A percentile compares a stretch with the other conserved stretches of the same genome.
phyloP scores from a whole-genome alignment of 2,113 vertebrate species.

The Tenebrosternarchus preto region DNA sequence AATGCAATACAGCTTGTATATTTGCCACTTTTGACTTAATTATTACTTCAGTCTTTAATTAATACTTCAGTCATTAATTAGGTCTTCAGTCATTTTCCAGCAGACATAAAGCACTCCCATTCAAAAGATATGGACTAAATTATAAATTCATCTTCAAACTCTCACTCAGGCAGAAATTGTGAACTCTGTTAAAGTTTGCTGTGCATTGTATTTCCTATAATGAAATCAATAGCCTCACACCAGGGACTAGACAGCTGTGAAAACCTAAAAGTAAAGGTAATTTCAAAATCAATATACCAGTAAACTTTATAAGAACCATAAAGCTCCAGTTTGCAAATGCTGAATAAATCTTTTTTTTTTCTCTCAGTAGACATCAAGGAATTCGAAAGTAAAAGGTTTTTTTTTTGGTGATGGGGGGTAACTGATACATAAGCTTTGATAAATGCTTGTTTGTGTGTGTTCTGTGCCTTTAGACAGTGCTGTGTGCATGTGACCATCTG shows the following conservation, averaged over 20 bases:
- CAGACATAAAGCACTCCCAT: not conserved
- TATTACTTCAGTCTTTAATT: too few relatives aligned
- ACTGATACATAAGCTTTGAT: not conserved
- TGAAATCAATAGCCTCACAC: constrained; percentile 33
- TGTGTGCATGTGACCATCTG: constrained; percentile 15
- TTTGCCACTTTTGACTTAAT: not conserved
- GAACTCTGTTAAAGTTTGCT: constrained; percentile 40
- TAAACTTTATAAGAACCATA: constrained; percentile 25
- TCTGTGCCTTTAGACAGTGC: constrained; percentile 30
- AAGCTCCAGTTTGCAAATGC: constrained; percentile 31
- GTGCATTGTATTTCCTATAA: constrained; percentile 44
- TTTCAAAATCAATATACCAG: constrained; percentile 41
- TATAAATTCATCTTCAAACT: constrained; percentile 19
- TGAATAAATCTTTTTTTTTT: constrained; percentile 33
- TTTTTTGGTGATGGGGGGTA: too few relatives aligned
- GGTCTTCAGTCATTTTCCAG: constrained; percentile 11
- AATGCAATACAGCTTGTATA: not conserved
- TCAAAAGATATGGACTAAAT: constrained; percentile 1
- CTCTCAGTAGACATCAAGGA: not conserved
- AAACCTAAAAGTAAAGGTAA: constrained; percentile 31
- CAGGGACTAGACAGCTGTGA: not conserved
- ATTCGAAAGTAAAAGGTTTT: not conserved
- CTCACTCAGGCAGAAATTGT: constrained; percentile 38
- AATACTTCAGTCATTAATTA: not conserved
- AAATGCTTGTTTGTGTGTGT: constrained; percentile 17